A percentile compares a stretch with the other conserved stretches of the same genome.
Conservation (phyloP, 2,797 vertebrate species). For the Botia kubotai region DNA sequence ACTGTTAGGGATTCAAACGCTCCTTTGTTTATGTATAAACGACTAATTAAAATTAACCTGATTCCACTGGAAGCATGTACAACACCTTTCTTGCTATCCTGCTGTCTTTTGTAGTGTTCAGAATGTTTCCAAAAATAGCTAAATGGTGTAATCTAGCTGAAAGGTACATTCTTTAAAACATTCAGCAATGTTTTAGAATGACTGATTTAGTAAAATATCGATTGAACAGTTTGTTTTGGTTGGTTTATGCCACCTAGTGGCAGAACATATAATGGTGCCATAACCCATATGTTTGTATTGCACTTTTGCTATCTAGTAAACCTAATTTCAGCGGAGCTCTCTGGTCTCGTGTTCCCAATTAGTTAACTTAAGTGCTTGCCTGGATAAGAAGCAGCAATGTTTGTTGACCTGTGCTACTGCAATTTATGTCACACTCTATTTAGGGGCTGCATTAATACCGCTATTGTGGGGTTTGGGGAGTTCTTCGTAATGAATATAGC, state of each 20-base stretch:
- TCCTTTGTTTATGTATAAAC: constrained; percentile 69
- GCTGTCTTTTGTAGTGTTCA: constrained; percentile 6
- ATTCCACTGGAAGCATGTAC: constrained; percentile 65
- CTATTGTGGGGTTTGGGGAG: constrained; percentile 78
- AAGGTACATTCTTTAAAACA: constrained; percentile 2
- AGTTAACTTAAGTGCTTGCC: constrained; percentile 21
- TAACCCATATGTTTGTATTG: neutral
- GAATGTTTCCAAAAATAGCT: constrained; percentile 69
- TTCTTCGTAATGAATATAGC: constrained; percentile 82
- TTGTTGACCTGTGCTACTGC: constrained; percentile 25
- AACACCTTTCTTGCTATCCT: constrained; percentile 53
- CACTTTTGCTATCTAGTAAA: neutral
- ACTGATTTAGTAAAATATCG: constrained; percentile 29
- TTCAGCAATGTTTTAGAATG: neutral
- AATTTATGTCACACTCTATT: constrained; percentile 67
- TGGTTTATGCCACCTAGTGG: constrained; percentile 65
- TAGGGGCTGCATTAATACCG: constrained; percentile 71
- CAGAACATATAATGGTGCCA: constrained; percentile 33
- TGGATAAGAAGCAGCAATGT: neutral
- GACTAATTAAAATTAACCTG: constrained; percentile 74
- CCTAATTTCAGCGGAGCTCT: no score
- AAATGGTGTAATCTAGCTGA: constrained; percentile 67
- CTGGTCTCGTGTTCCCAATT: constrained; percentile 17
- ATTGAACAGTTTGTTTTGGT: constrained; percentile 1
- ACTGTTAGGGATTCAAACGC: constrained; percentile 62